Percentiles rank a stretch among this genome's conserved stretches.
These are phyloP conservation scores for Okapia johnstoni DNA, from an alignment of 2,113 vertebrate species.

Conservation along the genomic window DNA sequence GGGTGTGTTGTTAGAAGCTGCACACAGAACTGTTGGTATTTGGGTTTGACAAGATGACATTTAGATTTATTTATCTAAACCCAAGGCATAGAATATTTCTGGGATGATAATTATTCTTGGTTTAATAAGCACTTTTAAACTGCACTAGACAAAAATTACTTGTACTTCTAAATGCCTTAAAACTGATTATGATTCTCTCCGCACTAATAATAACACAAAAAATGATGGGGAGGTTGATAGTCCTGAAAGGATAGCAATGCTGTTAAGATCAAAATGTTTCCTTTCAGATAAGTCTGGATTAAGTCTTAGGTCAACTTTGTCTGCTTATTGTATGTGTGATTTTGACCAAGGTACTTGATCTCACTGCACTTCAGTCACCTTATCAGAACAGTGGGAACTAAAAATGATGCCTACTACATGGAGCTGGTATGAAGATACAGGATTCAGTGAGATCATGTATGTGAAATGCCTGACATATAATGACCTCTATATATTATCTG, in stretches of 20 bases:
- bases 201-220: not conserved
- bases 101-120: not conserved
- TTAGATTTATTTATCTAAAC: slow-evolving; percentile 39
- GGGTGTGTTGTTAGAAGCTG: slow-evolving; percentile 1
- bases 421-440: not conserved
- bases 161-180: not conserved
- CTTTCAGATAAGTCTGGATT: not conserved
- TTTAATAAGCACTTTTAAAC: slow-evolving; percentile 26
- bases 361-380: not conserved
- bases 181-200: not conserved
- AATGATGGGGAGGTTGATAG: not conserved
- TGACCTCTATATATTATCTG: not conserved
- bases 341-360: not conserved
- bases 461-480: not conserved
- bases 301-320: not conserved
- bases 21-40: slow-evolving; percentile 33
- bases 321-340: not conserved
- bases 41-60: slow-evolving; percentile 28
- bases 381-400: not conserved
- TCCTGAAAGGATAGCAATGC: not conserved
- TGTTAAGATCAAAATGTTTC: not conserved
- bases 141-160: slow-evolving; percentile 14
- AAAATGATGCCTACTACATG: not conserved
- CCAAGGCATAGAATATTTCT: not conserved
- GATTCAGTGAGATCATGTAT: not conserved